Evolutionary conservation across 2,888 invertebrate species (phyloP).

Genomic region (Hofmannophila pseudospretella): DNA sequence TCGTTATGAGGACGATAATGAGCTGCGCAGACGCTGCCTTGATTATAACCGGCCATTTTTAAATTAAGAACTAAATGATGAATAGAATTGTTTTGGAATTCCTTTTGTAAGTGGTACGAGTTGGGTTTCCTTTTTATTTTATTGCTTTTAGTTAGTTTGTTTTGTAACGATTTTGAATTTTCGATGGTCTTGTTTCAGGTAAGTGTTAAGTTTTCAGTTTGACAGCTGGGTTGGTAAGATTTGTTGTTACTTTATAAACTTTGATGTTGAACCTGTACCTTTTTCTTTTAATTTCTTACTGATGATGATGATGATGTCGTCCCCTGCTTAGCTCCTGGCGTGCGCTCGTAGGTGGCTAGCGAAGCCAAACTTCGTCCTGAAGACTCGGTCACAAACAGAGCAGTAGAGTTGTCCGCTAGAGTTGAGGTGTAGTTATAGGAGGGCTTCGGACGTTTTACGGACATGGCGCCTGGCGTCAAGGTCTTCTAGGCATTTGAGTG

Average conservation of each 20-base stretch:
- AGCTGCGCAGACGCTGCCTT: conserved; percentile 56
- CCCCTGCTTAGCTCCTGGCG: too few relatives aligned
- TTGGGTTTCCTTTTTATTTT: conserved; percentile 13
- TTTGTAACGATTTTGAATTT: conserved; percentile 5
- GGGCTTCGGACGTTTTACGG: too few relatives aligned
- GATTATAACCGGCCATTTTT: conserved; percentile 55
- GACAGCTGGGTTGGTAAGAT: conserved; percentile 4
- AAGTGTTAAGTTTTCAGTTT: conserved; percentile 16
- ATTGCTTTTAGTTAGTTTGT: conserved; percentile 13
- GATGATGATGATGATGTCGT: too few relatives aligned
- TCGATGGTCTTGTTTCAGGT: conserved; percentile 22
- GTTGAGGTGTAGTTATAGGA: too few relatives aligned
- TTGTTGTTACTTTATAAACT: background rate
- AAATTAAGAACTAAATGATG: conserved; percentile 55
- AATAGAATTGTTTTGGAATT: conserved; percentile 25
- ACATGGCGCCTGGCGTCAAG: too few relatives aligned
- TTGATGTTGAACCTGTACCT: too few relatives aligned
- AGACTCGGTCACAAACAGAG: too few relatives aligned
- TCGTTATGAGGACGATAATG: conserved; percentile 67
- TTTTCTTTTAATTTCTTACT: too few relatives aligned
- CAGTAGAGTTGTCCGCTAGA: too few relatives aligned
- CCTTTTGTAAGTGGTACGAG: conserved; percentile 14
- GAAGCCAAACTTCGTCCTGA: too few relatives aligned
- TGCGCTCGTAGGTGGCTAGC: too few relatives aligned
- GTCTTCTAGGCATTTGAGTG: too few relatives aligned